A percentile compares a stretch with the other conserved stretches of the same genome.
Evolutionary conservation across 1,140 invertebrate genomes (phyloP).

Genomic region (Heliconius hewitsoni): DNA sequence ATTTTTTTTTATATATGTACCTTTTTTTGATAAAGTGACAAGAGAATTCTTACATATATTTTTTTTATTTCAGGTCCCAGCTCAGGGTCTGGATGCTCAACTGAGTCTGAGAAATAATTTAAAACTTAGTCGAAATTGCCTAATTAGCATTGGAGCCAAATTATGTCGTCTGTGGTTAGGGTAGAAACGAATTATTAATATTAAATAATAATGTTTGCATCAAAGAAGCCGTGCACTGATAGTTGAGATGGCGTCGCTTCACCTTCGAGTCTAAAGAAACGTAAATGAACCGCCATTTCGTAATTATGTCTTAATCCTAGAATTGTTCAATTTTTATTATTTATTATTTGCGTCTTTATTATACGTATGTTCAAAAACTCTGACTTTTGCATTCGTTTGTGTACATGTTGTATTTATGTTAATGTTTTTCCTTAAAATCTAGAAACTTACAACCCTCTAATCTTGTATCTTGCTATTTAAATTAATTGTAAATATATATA

Average conservation of each 20-base stretch:
- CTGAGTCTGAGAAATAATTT: conserved; percentile 69
- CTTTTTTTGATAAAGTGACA: too few species aligned
- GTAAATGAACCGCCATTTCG: not conserved
- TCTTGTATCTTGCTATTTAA: not conserved
- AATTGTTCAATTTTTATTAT: not conserved
- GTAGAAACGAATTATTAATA: conserved; percentile 19
- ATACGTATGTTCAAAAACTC: not conserved
- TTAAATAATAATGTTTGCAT: not conserved
- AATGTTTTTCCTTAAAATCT: not conserved
- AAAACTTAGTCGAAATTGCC: conserved; percentile 13
- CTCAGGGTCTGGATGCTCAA: conserved; percentile 72
- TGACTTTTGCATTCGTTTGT: not conserved
- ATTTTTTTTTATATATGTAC: too few species aligned
- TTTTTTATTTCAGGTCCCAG: conserved; percentile 48
- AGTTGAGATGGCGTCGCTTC: not conserved
- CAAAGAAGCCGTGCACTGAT: not conserved
- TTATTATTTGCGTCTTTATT: not conserved
- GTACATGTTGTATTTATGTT: not conserved
- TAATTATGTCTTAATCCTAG: not conserved
- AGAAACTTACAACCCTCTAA: not conserved
- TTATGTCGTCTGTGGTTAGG: conserved; percentile 38
- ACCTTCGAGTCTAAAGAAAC: not conserved
- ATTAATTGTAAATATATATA: conserved; percentile 14
- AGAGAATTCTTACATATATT: not conserved
- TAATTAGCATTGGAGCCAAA: conserved; percentile 48